Conservation (phyloP, 2,113 vertebrate species). For the Tyto alba region DNA sequence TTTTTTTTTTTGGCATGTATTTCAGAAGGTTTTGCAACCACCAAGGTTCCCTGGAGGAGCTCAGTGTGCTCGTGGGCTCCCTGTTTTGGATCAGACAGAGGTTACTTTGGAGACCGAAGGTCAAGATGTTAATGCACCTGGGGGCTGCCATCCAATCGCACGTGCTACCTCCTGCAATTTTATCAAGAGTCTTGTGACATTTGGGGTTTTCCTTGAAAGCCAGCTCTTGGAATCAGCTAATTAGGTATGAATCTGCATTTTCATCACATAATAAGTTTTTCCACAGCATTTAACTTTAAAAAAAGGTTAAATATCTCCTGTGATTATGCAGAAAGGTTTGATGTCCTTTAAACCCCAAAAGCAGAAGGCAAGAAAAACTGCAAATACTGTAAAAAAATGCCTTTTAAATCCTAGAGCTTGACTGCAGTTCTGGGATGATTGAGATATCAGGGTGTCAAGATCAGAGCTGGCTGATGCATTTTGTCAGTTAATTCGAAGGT, state of each 20-base stretch:
- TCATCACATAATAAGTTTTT: not conserved
- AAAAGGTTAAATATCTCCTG: not conserved
- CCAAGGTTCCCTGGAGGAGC: not conserved
- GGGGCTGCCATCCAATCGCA: not conserved
- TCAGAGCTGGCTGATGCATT: not conserved
- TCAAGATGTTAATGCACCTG: not conserved
- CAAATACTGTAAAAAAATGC: not conserved
- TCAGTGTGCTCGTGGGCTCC: rapidly evolving
- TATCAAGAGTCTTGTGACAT: not conserved
- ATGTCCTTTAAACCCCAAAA: not conserved
- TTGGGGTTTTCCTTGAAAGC: not conserved
- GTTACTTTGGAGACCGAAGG: not conserved
- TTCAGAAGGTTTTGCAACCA: not conserved
- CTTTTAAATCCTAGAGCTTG: not conserved
- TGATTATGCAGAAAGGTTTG: not conserved
- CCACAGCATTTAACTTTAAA: not conserved
- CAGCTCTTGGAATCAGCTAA: not conserved
- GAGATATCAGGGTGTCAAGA: not conserved
- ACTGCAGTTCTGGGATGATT: not conserved
- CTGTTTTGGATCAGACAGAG: rapidly evolving
- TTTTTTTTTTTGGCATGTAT: not conserved
- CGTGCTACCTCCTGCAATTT: rapidly evolving
- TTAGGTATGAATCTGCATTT: not conserved
- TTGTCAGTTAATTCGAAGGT: not conserved
- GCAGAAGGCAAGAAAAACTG: not conserved